Base-by-base conservation (phyloP, 1,140 invertebrate species). In the Maconellicoccus hirsutus region DNA sequence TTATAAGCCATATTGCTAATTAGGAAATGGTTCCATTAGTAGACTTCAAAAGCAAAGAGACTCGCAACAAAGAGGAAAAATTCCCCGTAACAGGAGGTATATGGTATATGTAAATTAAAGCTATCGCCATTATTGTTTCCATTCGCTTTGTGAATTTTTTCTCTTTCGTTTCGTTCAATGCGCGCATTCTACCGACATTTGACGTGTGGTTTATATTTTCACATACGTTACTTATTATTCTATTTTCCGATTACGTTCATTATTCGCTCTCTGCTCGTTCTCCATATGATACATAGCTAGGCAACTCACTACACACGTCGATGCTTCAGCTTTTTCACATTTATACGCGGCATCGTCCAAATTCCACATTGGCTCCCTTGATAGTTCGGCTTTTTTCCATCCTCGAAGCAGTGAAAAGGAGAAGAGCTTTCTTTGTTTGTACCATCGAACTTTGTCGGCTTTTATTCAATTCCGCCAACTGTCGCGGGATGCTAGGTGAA, bases 1-100 rank as follows among this genome's bases (percentile, higher is more conserved):
- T 66, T 66, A 66, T 66, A 66, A 66, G 61, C 25, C 61, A 66
- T 66, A 66, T 66, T 66, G 61, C 61, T 66, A 66, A 66, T 66
- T 66, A 66, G 61, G 61, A 66, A 66, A 66, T 25, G 61, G 61
- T 25, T 66, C 61, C 61, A 66, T 66, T 66, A 66, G 61, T 66
- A 66, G 25, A 66, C 25, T 66, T 66, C 61, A 66, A 66, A 66
- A 66, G 61, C 61, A 66, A 25, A 19, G 21, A 59, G 21, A 22
- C 21, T 66, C 10, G 10, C 16, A 22, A 23, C 61, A 25, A 25
- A 66, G 61, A 66, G 19, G 25, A 66, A 66, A 66, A 66, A 66
- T 26, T 25, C 61, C 1, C 7, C 2, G 6, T 25, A 25, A 66
- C 6, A 66, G 21, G 21, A 66, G 61, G 61, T 66, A 59, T 59